A percentile compares a stretch with the other conserved stretches of the same genome.
Conservation (phyloP, 2,797 vertebrate species). For the Pantherophis vulpinus region DNA sequence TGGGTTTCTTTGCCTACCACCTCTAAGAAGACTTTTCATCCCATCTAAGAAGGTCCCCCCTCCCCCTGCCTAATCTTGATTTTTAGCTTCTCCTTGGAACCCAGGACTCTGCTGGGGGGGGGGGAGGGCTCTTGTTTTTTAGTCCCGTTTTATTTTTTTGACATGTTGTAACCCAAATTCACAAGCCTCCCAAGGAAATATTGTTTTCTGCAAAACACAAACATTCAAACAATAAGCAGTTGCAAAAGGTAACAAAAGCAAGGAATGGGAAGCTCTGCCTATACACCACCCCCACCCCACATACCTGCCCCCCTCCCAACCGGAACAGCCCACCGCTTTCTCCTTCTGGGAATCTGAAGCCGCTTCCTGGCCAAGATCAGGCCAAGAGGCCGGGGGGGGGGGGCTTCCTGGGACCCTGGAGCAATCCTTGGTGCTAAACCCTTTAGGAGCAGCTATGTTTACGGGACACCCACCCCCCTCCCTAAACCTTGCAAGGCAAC, state of each 20-base stretch:
- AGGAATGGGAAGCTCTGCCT: background rate
- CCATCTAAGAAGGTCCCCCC: background rate
- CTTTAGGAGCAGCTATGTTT: background rate
- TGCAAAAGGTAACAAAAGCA: background rate
- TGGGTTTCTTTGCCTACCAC: background rate
- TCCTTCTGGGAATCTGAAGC: background rate
- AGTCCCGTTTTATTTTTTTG: background rate
- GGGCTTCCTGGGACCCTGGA: background rate
- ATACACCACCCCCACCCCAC: too few species aligned
- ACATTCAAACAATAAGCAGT: background rate
- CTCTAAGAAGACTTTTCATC: background rate
- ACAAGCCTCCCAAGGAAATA: background rate
- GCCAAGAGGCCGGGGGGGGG: background rate
- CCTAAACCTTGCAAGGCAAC: background rate
- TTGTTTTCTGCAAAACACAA: background rate
- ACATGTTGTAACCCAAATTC: background rate
- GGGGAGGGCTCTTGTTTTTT: background rate
- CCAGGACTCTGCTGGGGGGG: too few species aligned
- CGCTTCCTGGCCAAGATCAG: background rate
- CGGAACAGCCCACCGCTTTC: background rate
- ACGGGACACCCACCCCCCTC: background rate
- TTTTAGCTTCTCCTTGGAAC: background rate
- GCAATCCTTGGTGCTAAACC: background rate
- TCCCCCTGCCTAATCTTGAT: fast-evolving
- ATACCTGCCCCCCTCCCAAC: background rate